Conservation (phyloP, 2,113 vertebrate genomes). For the Lepus timidus region DNA sequence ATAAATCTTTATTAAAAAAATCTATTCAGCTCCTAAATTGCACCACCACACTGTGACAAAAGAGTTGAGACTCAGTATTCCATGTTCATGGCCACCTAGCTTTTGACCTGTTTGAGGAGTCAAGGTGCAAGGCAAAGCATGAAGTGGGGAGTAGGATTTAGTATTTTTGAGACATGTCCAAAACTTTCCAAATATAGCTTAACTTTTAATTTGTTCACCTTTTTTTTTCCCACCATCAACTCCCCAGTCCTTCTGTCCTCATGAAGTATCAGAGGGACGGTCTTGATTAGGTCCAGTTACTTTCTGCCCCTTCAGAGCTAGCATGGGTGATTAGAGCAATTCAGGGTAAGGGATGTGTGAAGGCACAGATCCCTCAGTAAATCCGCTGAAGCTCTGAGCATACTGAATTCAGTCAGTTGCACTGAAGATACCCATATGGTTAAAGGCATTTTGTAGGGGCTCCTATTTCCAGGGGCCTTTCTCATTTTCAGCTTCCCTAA, state of each 20-base stretch:
- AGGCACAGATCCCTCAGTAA: background rate
- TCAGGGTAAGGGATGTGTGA: background rate
- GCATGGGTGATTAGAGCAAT: background rate
- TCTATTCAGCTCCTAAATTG: conserved; percentile 39
- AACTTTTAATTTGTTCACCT: conserved; percentile 14
- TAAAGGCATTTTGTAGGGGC: background rate
- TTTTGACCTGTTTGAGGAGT: background rate
- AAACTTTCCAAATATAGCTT: conserved; percentile 10
- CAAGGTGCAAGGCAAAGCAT: background rate
- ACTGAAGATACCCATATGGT: background rate
- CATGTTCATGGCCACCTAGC: background rate
- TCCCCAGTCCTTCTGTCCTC: background rate
- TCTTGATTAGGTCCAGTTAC: background rate
- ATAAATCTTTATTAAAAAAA: no score
- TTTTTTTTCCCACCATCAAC: conserved; percentile 16
- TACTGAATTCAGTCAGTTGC: background rate
- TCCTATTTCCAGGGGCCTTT: background rate
- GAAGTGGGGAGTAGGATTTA: background rate
- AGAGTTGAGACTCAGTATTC: background rate
- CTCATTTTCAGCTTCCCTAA: conserved; percentile 13
- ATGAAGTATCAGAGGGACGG: background rate
- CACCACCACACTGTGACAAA: background rate
- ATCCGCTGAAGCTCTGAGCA: conserved; percentile 1
- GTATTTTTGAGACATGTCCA: background rate
- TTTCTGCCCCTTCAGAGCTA: background rate